phyloP scores from a whole-genome alignment of 1,140 invertebrate genomes.

The Callitettix versicolor region DNA sequence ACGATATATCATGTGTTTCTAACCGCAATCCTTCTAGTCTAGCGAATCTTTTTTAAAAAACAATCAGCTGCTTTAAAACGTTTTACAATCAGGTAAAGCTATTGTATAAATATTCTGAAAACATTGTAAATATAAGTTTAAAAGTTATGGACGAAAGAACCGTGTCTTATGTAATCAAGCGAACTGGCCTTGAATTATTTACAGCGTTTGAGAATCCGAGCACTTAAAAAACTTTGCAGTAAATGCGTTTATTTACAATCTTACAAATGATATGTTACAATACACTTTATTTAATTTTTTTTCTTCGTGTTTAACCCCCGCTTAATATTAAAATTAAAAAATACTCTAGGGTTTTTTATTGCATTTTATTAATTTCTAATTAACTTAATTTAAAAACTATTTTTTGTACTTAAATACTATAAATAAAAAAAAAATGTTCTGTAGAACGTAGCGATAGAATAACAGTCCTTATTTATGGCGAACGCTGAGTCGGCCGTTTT shows the following conservation, averaged over 20 bases:
- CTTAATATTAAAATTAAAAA: conserved; percentile 10
- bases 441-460: not conserved
- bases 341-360: too few species aligned
- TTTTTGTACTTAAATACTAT: too few species aligned
- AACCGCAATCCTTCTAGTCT: too few species aligned
- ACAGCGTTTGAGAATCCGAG: conserved; percentile 8
- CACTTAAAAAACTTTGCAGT: conserved; percentile 8
- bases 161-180: conserved; percentile 4
- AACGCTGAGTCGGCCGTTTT: not conserved
- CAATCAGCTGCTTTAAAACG: too few species aligned
- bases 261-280: conserved; percentile 10
- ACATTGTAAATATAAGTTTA: conserved; percentile 6
- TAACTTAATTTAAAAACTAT: too few species aligned
- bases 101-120: too few species aligned
- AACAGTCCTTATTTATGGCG: conserved; percentile 7
- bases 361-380: too few species aligned
- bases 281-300: not conserved
- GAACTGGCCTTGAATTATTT: conserved; percentile 4
- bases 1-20: too few species aligned
- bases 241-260: conserved; percentile 11
- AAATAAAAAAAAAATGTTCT: too few species aligned
- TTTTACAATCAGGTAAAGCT: too few species aligned
- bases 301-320: not conserved
- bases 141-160: conserved; percentile 5
- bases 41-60: too few species aligned